These are phyloP conservation scores for Cetonia aurata DNA, from an alignment of 2,888 invertebrate species.

Conservation along the genomic window DNA sequence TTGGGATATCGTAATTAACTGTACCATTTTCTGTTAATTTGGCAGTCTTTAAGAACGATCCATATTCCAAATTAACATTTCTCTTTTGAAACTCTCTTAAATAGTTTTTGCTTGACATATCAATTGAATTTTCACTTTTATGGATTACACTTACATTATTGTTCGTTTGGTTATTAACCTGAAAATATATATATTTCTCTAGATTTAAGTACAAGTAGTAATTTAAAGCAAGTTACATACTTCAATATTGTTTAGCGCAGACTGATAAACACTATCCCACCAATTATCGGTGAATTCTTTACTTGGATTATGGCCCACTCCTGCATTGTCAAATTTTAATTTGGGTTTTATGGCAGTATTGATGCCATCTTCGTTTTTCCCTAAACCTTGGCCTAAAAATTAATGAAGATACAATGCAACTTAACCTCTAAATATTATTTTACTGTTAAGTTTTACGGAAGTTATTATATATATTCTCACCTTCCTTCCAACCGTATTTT, in stretches of 20 bases:
- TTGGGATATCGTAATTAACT: constrained; percentile 53
- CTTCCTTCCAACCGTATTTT: constrained; percentile 84
- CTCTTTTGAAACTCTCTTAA: constrained; percentile 58
- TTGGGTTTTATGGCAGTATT: constrained; percentile 81
- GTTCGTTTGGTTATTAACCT: constrained; percentile 52
- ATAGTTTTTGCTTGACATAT: constrained; percentile 63
- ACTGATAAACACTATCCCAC: constrained; percentile 86
- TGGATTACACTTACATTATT: constrained; percentile 45
- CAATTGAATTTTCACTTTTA: constrained; percentile 56
- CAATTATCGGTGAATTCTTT: constrained; percentile 85
- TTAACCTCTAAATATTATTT: constrained; percentile 33
- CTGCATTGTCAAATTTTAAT: constrained; percentile 82
- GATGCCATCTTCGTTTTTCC: constrained; percentile 85
- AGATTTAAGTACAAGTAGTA: too few species aligned
- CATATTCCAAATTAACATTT: constrained; percentile 62
- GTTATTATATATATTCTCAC: constrained; percentile 60
- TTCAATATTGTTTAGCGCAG: constrained; percentile 78
- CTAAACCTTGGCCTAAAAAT: constrained; percentile 83
- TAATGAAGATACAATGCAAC: constrained; percentile 10
- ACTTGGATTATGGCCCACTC: constrained; percentile 82
- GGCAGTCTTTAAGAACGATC: constrained; percentile 67
- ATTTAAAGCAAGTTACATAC: constrained; percentile 60
- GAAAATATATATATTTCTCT: constrained; percentile 5
- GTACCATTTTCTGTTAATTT: constrained; percentile 64
- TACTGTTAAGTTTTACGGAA: background rate